A percentile compares a stretch with the other conserved stretches of the same genome.
Conservation (phyloP, 2,797 vertebrate species). For the Chelon auratus region DNA sequence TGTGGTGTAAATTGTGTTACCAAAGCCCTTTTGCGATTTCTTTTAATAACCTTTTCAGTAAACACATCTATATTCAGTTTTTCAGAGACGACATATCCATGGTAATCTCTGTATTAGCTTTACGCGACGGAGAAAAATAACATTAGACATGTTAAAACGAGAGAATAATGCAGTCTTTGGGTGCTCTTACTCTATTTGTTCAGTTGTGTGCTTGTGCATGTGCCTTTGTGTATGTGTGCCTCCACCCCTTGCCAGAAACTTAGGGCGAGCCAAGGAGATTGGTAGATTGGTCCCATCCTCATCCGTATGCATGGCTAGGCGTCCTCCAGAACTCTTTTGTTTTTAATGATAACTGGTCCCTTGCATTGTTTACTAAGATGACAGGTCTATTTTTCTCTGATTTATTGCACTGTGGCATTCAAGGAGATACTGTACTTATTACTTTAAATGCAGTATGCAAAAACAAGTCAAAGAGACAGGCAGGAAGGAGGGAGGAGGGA, state of each 20-base stretch:
- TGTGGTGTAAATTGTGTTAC: constrained; percentile 10
- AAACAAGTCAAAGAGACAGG: constrained; percentile 77
- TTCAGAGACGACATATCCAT: constrained; percentile 10
- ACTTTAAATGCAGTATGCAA: constrained; percentile 83
- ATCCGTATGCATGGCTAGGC: constrained; percentile 68
- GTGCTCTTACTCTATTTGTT: constrained; percentile 19
- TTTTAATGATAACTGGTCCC: constrained; percentile 83
- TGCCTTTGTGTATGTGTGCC: constrained; percentile 11
- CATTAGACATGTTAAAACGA: constrained; percentile 35
- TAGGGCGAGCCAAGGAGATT: constrained; percentile 63
- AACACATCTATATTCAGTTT: constrained; percentile 32
- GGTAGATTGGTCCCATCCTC: constrained; percentile 56
- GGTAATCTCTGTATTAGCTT: constrained; percentile 12
- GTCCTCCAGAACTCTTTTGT: constrained; percentile 69
- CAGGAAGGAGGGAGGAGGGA: constrained; percentile 30
- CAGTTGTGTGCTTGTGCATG: constrained; percentile 15
- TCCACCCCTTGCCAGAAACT: constrained; percentile 30
- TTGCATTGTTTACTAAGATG: constrained; percentile 82
- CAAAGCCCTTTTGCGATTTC: constrained; percentile 10
- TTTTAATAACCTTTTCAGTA: constrained; percentile 27
- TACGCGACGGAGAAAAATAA: constrained; percentile 26
- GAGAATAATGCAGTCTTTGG: constrained; percentile 17
- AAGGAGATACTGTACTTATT: constrained; percentile 84
- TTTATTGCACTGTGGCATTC: constrained; percentile 81
- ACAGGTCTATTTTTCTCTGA: constrained; percentile 82